Evolutionary conservation across 2,888 invertebrate species (phyloP).

Genomic region (Euproctis similis): DNA sequence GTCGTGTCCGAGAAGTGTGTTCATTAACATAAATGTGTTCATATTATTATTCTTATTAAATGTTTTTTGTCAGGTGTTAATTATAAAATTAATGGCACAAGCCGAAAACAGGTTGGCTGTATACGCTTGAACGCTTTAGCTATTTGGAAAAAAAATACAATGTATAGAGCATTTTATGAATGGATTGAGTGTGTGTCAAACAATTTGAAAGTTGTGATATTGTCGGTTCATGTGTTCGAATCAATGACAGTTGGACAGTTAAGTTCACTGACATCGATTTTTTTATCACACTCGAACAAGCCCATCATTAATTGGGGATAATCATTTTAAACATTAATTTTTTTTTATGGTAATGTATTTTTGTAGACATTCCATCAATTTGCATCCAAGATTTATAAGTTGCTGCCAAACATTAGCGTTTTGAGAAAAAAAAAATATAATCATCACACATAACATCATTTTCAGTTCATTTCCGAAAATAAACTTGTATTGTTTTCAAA

Average conservation of each 20-base stretch:
- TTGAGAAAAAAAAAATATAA: no score
- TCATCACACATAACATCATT: no score
- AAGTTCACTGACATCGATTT: conserved; percentile 27
- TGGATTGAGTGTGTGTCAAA: conserved; percentile 45
- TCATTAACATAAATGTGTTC: conserved; percentile 32
- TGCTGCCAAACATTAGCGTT: no score
- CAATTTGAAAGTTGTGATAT: conserved; percentile 50
- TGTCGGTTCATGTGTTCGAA: conserved; percentile 12
- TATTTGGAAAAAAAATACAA: no score
- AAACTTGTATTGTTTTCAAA: no score
- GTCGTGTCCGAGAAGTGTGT: conserved; percentile 17
- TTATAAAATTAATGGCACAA: conserved; percentile 45
- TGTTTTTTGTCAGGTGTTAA: conserved; percentile 50
- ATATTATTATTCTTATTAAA: conserved; percentile 29
- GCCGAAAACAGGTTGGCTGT: no score
- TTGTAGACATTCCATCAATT: conserved; percentile 3
- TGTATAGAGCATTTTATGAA: conserved; percentile 64
- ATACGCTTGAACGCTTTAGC: no score
- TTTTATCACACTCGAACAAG: conserved; percentile 16
- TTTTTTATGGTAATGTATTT: conserved; percentile 2
- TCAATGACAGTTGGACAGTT: conserved; percentile 16
- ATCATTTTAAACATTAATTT: conserved; percentile 11
- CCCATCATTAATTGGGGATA: conserved; percentile 12
- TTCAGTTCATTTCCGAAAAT: no score
- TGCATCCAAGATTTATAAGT: no score